Percentiles rank a stretch among this genome's conserved stretches.
These are phyloP conservation scores for Sinocyclocheilus anophthalmus DNA, from an alignment of 2,113 vertebrate genomes.

Conservation along the genomic window DNA sequence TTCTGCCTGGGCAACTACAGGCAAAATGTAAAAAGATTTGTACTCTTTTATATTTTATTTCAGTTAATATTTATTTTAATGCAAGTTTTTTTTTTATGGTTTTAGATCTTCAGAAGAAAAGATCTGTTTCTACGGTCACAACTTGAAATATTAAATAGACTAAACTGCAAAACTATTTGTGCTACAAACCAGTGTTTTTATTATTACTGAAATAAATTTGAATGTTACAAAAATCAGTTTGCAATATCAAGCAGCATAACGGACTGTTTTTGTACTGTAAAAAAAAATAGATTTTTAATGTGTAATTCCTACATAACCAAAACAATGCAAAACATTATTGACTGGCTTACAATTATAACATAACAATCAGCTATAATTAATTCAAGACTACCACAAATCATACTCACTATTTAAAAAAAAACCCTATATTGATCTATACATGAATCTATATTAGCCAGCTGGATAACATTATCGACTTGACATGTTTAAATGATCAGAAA, in stretches of 20 bases:
- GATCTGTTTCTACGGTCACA: neutral
- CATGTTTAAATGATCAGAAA: neutral
- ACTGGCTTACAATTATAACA: neutral
- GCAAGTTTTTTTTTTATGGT: neutral
- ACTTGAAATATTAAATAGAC: too few relatives aligned
- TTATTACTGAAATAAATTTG: too few relatives aligned
- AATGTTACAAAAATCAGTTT: too few relatives aligned
- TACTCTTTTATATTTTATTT: neutral
- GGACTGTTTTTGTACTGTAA: too few relatives aligned
- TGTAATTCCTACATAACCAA: neutral
- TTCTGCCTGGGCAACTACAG: neutral
- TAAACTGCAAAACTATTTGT: too few relatives aligned
- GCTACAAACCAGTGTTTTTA: too few relatives aligned
- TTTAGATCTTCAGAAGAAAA: neutral
- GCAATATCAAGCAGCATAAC: too few relatives aligned
- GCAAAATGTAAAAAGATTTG: too few relatives aligned
- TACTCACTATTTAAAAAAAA: neutral
- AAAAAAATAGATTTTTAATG: too few relatives aligned
- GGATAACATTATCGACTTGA: neutral
- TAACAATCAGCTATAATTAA: neutral
- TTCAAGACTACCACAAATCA: neutral
- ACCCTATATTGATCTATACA: neutral
- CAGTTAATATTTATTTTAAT: neutral
- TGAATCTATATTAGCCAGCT: neutral
- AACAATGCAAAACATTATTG: neutral